Percentiles rank a stretch among this genome's conserved stretches.
phyloP scores from a whole-genome alignment of 2,113 vertebrate species.

The Leptobrachium ailaonicum region DNA sequence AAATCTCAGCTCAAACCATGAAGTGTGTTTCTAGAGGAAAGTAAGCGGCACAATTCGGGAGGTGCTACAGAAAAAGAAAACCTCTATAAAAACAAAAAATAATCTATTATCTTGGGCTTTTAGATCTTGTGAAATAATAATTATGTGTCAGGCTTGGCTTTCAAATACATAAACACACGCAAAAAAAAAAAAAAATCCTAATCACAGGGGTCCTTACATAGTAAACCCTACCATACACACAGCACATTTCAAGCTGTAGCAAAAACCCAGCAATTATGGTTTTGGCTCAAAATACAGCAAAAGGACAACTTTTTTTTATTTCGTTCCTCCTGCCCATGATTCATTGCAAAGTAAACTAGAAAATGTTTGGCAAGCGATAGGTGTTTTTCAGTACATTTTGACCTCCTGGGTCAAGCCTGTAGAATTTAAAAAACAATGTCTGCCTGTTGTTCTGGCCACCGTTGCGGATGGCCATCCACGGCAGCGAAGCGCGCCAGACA shows the following conservation, averaged over 20 bases:
- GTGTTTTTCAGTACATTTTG: neutral
- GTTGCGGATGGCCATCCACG: too few relatives aligned
- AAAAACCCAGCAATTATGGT: conserved; percentile 2
- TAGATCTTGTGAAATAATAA: too few relatives aligned
- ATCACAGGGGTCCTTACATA: neutral
- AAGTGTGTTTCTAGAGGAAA: too few relatives aligned
- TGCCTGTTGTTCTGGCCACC: neutral
- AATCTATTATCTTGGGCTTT: too few relatives aligned
- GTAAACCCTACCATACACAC: neutral
- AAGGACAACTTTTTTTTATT: neutral
- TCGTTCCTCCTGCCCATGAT: neutral
- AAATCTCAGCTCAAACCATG: too few relatives aligned
- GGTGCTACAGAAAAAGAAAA: too few relatives aligned
- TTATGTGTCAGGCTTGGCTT: too few relatives aligned
- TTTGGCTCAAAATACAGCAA: neutral
- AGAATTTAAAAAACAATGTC: neutral
- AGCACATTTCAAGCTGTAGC: neutral
- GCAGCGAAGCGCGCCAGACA: too few relatives aligned
- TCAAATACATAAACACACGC: too few relatives aligned
- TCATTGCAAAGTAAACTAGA: neutral
- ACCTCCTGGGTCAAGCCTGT: neutral
- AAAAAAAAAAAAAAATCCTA: neutral
- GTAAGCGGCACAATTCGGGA: too few relatives aligned
- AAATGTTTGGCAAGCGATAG: neutral
- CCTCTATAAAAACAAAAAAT: too few relatives aligned